These are phyloP conservation scores for Leucozona laternaria DNA, from an alignment of 2,888 invertebrate species.

Conservation along the genomic window DNA sequence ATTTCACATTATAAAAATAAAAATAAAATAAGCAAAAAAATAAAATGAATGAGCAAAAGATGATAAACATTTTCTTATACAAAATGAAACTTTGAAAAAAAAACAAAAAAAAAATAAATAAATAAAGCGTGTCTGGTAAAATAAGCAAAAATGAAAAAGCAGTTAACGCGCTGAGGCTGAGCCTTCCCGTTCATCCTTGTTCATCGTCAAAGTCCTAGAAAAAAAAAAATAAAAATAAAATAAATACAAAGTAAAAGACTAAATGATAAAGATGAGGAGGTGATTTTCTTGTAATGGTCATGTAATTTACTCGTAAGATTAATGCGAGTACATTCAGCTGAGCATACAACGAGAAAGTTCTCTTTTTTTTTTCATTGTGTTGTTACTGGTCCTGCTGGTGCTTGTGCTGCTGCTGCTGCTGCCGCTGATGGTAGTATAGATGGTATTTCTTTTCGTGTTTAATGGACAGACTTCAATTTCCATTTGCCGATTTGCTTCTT, in stretches of 20 bases:
- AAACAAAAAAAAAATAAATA: conserved; percentile 27
- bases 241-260: conserved; percentile 45
- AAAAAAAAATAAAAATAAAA: conserved; percentile 27
- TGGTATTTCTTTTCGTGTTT: conserved; percentile 69
- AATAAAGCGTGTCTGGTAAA: conserved; percentile 33
- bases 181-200: conserved; percentile 9
- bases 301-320: conserved; percentile 75
- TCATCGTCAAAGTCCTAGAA: conserved; percentile 16
- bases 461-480: conserved; percentile 74
- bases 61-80: conserved; percentile 65
- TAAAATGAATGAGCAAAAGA: conserved; percentile 65
- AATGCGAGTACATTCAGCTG: conserved; percentile 71
- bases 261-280: conserved; percentile 71
- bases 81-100: conserved; percentile 28
- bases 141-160: conserved; percentile 63
- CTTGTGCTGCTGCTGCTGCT: not conserved
- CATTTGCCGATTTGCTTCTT: conserved; percentile 64
- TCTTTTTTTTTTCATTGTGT: not conserved
- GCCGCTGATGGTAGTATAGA: not conserved
- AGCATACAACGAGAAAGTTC: conserved; percentile 64
- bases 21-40: conserved; percentile 34
- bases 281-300: conserved; percentile 74
- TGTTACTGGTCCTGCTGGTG: not conserved
- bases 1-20: conserved; percentile 37
- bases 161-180: conserved; percentile 62